phyloP scores from a whole-genome alignment of 1,140 invertebrate genomes.

The Brachionus calyciflorus region DNA sequence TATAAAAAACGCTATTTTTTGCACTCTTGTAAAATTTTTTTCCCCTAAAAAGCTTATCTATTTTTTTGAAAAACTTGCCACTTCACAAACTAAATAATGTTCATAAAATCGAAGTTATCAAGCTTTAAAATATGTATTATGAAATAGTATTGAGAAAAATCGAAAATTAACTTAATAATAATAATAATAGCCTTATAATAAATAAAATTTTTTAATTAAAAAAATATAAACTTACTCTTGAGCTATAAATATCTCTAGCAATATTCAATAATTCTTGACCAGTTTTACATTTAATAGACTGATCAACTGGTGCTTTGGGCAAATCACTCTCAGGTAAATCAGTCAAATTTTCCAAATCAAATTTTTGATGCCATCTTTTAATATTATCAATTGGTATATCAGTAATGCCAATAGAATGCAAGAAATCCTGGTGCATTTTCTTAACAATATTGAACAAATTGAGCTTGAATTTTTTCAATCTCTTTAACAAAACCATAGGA shows the following conservation, averaged over 20 bases:
- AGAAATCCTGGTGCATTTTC: slow-evolving; percentile 33
- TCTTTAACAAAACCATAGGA: slow-evolving; percentile 24
- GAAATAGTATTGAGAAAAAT: no score
- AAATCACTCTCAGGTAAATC: slow-evolving; percentile 41
- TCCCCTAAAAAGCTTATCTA: no score
- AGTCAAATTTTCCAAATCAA: slow-evolving; percentile 42
- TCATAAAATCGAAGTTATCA: no score
- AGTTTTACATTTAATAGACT: slow-evolving; percentile 40
- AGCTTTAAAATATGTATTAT: no score
- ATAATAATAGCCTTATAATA: no score
- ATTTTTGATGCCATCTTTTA: slow-evolving; percentile 49
- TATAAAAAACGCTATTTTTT: no score
- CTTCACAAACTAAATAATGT: no score
- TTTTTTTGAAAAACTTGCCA: no score
- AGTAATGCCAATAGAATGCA: slow-evolving; percentile 32
- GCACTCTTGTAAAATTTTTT: no score
- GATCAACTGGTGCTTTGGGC: slow-evolving; percentile 34
- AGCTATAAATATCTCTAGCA: slow-evolving; percentile 40
- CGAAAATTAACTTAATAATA: no score
- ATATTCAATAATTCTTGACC: slow-evolving; percentile 35
- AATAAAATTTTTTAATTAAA: background rate
- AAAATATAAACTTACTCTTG: background rate
- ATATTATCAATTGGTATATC: slow-evolving; percentile 26
- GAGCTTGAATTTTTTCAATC: slow-evolving; percentile 38
- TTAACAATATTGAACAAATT: slow-evolving; percentile 24